Evolutionary conservation across 2,797 vertebrate genomes (phyloP), one percentile per base, ranked within the genome.

Genomic region (Discoglossus pictus): DNA sequence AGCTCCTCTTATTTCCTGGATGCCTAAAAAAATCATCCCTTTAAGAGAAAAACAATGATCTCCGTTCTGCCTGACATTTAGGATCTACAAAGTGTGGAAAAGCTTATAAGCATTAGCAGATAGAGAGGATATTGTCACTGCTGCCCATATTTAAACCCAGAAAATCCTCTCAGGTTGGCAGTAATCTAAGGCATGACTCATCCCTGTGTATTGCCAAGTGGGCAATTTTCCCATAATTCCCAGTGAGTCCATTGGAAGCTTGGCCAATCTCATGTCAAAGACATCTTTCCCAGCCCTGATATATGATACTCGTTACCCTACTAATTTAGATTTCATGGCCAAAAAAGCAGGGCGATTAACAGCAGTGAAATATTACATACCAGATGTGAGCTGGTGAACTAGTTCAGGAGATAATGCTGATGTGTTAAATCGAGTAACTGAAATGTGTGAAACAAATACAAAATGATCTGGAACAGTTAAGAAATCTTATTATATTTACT

Each of bases 71-170:
- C 39, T 52, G 48, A 25, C 56, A 53, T 53, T 40, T 53, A 4
- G n/a, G 61, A 39, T 36, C 44, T 61, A 18, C 46, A 67, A 8
- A 31, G 46, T 6, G 18, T 9, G 20, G 31, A 27, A 47, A 61
- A 54, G 58, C 66, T 61, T 47, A 20, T 34, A 52, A 34, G 18
- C 47, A 68, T 68, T 68, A 36, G 16, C 36, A 67, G 44, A 54
- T 54, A 60, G 47, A 53, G 47, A 43, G 44, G 42, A 58, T 61
- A 52, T 61, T 53, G 38, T 35, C 35, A 53, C 52, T n/a, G n/a
- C 25, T 61, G 55, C n/a, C 44, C 27, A 24, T 20, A 21, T 18
- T 44, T 68, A 52, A 68, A 46, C 48, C 38, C 48, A 53, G 65
- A 52, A 53, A 53, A 54, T 68, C 25, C 25, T 68, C 38, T 44